A percentile compares a stretch with the other conserved stretches of the same genome.
phyloP scores from a whole-genome alignment of 2,113 vertebrate species.

The Psilopsiagon aurifrons region DNA sequence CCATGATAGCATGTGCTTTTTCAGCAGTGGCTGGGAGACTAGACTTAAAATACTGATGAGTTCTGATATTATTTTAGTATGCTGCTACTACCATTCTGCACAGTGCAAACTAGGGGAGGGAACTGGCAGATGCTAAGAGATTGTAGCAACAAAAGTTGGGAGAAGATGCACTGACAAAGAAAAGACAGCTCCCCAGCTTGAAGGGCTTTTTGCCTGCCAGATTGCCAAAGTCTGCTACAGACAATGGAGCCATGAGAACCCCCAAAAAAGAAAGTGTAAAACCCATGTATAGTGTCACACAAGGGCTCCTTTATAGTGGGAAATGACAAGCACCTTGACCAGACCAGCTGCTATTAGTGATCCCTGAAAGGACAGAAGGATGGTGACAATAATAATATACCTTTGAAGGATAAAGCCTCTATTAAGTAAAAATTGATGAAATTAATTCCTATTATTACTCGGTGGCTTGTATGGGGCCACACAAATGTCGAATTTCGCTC shows the following conservation, averaged over 20 bases:
- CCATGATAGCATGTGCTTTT: not conserved
- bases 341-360: not conserved
- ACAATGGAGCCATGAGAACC: not conserved
- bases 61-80: not conserved
- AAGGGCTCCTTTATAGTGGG: not conserved
- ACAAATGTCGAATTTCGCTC: not conserved
- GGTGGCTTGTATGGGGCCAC: not conserved
- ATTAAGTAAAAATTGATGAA: constrained; percentile 9
- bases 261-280: not conserved
- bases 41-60: not conserved
- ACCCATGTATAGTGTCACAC: fast-evolving
- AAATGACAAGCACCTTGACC: not conserved
- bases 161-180: not conserved
- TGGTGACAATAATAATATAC: not conserved
- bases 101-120: not conserved
- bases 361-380: not conserved
- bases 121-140: not conserved
- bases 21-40: not conserved
- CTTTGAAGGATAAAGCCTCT: constrained; percentile 26
- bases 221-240: not conserved
- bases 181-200: not conserved
- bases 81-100: not conserved
- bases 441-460: constrained; percentile 10
- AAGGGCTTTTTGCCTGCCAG: not conserved
- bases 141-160: not conserved